Conservation (phyloP, 2,888 invertebrate genomes). For the Tenthredo notha region DNA sequence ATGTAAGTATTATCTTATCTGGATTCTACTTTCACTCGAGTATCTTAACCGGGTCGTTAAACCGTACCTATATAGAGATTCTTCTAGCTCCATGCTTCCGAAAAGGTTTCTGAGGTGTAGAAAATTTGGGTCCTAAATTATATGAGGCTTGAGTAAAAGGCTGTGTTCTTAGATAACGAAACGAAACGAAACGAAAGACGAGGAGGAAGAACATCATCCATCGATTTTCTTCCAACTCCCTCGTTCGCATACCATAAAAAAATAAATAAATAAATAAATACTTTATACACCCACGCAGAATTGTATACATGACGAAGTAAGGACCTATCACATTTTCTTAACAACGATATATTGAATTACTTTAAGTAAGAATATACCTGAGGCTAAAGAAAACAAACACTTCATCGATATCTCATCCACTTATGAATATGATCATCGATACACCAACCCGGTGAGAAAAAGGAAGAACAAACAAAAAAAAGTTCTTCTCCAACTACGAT, state of each 20-base stretch:
- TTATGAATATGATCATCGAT: background rate
- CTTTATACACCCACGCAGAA: background rate
- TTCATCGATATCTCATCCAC: background rate
- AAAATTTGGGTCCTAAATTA: conserved; percentile 36
- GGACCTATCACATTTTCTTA: background rate
- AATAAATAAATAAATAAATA: no score
- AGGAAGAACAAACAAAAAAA: no score
- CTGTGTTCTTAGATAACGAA: conserved; percentile 33
- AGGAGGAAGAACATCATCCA: background rate
- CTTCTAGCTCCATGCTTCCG: background rate
- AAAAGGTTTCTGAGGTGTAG: conserved; percentile 10
- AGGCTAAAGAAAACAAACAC: background rate
- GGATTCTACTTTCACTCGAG: conserved; percentile 31
- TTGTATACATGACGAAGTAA: background rate
- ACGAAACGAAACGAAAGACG: conserved; percentile 32
- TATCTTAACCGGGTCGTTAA: conserved; percentile 32
- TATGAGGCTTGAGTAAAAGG: conserved; percentile 38
- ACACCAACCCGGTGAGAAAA: background rate
- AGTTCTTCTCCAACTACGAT: background rate
- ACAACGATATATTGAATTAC: background rate
- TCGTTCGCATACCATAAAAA: background rate
- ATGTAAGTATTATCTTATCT: conserved; percentile 14
- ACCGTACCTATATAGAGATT: background rate
- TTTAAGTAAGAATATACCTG: background rate
- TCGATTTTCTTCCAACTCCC: background rate